Evolutionary conservation across 2,888 invertebrate species (phyloP).

Genomic region (Oligia strigilis): DNA sequence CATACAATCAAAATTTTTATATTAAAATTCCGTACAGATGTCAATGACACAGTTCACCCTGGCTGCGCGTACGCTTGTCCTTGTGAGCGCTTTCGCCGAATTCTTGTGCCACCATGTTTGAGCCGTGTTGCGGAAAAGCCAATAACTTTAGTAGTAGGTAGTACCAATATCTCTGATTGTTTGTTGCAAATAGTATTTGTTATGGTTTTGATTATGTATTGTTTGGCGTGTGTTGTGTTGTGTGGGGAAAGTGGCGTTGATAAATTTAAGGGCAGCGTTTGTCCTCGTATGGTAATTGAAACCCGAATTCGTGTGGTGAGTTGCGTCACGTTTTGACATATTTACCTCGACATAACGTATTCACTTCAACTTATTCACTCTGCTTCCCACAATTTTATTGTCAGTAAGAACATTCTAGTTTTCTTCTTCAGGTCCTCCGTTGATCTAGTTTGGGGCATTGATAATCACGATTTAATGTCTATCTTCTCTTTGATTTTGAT

Average conservation of each 20-base stretch:
- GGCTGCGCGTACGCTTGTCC: slow-evolving; percentile 62
- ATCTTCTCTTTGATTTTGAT: background rate
- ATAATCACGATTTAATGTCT: background rate
- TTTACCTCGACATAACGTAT: background rate
- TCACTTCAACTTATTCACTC: background rate
- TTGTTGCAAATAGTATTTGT: slow-evolving; percentile 54
- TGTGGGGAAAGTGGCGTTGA: slow-evolving; percentile 26
- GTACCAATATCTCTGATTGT: slow-evolving; percentile 52
- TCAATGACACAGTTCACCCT: slow-evolving; percentile 65
- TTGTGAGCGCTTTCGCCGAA: slow-evolving; percentile 68
- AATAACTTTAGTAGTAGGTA: slow-evolving; percentile 41
- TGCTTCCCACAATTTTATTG: background rate
- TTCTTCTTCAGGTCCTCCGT: background rate
- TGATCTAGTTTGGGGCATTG: background rate
- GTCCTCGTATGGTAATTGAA: slow-evolving; percentile 28
- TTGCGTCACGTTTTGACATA: slow-evolving; percentile 14
- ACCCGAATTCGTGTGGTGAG: background rate
- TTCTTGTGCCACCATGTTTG: slow-evolving; percentile 53
- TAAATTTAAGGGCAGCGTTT: slow-evolving; percentile 14
- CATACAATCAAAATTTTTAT: slow-evolving; percentile 48
- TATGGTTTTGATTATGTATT: slow-evolving; percentile 40
- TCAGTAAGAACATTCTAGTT: background rate
- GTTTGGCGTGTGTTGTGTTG: slow-evolving; percentile 13
- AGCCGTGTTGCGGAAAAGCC: slow-evolving; percentile 57
- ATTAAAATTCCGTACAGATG: slow-evolving; percentile 60